These are phyloP conservation scores for Coregonus sp. DNA, from an alignment of 2,797 vertebrate genomes.

Conservation along the genomic window DNA sequence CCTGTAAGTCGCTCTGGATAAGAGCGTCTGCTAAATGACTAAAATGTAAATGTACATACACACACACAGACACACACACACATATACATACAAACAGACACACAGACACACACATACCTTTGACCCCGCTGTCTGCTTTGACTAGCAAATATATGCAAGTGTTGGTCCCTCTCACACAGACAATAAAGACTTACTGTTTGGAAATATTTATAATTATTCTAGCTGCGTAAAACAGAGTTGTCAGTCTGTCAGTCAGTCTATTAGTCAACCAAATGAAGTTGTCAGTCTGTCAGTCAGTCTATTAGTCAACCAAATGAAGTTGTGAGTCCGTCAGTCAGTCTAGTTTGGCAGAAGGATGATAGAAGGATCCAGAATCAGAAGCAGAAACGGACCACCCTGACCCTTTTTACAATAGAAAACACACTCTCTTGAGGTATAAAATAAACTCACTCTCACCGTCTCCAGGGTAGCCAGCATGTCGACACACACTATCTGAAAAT, in stretches of 20 bases:
- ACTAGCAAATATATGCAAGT: constrained; percentile 75
- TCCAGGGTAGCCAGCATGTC: constrained; percentile 7
- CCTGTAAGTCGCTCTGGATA: too few species aligned
- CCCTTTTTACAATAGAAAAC: not conserved
- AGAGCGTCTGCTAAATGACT: too few species aligned
- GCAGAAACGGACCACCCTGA: not conserved
- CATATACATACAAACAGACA: not conserved
- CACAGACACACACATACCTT: not conserved
- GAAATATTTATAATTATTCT: not conserved
- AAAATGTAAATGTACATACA: not conserved
- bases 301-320: too few species aligned
- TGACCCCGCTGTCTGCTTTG: constrained; percentile 57
- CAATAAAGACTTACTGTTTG: not conserved
- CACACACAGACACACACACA: not conserved
- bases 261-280: too few species aligned
- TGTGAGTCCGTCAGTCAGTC: too few species aligned
- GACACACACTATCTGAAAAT: not conserved
- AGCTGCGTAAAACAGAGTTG: not conserved
- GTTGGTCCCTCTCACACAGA: constrained; percentile 38
- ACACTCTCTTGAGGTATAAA: not conserved
- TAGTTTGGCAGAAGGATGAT: too few species aligned
- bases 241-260: not conserved
- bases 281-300: too few species aligned
- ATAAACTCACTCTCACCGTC: constrained; percentile 3
- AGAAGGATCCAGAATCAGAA: not conserved